Base-by-base conservation (phyloP, 2,113 vertebrate genomes). In the Apodemus sylvaticus region DNA sequence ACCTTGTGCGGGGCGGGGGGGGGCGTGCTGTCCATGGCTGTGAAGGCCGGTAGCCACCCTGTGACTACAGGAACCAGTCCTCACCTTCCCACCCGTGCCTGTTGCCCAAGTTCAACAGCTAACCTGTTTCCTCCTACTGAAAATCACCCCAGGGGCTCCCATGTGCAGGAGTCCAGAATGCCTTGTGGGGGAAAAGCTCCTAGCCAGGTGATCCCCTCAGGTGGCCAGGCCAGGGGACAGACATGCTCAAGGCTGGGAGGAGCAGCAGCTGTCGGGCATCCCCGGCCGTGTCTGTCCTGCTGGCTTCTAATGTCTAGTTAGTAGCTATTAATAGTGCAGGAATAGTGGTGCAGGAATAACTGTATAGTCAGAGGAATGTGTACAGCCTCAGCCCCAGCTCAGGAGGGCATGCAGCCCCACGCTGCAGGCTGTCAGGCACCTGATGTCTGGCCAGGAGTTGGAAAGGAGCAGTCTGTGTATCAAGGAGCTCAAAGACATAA, bases 311-410 rank as follows among this genome's bases (percentile, higher is more conserved):
- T 58, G 90, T 96, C 98, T 98, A 98, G 97, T 98, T 98, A 97
- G 98, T 98, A 98, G 98, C 98, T 98, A 98, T 93, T 98, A 96
- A 98, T 97, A 96, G 64, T 98, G 98, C 98, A 97, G 98, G 97
- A 87, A 94, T 98, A 98, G 98, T 98, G 98, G 97, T 85, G 96
- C 98, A 94, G 96, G 97, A 96, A 98, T 97, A 98, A 98, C 98
- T 98, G 98, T 96, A 98, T 95, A 98, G 98, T 98, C 98, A 98
- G 98, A 99, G 99, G 99, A 99, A 99, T 99, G 99, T 99, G 96
- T 98, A 98, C 98, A 98, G 98, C 98, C 98, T 97, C 90, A 98
- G 98, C 98, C 19, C 94, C 95, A 96, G 95, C 92, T 94, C 96
- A 96, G 31, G 93, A 97, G 93, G 64, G 98, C 96, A 98, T 98